phyloP scores from a whole-genome alignment of 2,797 vertebrate species.

The Aulostomus chinensis region DNA sequence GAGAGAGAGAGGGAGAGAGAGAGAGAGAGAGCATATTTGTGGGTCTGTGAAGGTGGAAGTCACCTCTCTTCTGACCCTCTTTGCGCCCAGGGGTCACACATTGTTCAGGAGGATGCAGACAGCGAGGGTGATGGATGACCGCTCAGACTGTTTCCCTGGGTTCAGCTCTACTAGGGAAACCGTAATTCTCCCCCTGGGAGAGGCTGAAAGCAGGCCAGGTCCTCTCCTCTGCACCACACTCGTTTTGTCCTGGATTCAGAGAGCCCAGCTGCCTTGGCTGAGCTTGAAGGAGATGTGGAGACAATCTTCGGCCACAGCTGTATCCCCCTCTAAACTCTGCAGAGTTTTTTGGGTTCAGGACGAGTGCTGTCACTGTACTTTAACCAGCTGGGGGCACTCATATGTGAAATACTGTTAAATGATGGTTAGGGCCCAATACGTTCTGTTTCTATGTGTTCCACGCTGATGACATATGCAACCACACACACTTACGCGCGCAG shows the following conservation, averaged over 20 bases:
- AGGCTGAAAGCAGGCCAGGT: slow-evolving; percentile 41
- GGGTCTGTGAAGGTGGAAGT: slow-evolving; percentile 62
- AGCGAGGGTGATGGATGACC: slow-evolving; percentile 69
- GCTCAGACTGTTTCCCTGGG: slow-evolving; percentile 66
- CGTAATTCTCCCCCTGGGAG: slow-evolving; percentile 69
- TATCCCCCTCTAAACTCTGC: slow-evolving; percentile 34
- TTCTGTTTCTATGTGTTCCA: too few species aligned
- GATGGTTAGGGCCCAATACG: too few species aligned
- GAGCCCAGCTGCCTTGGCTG: slow-evolving; percentile 45
- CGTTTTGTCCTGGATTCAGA: slow-evolving; percentile 53
- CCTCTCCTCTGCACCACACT: slow-evolving; percentile 19
- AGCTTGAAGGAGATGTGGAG: slow-evolving; percentile 36
- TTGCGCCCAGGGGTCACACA: slow-evolving; percentile 68
- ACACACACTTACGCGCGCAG: too few species aligned
- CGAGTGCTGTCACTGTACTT: neutral
- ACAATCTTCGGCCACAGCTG: slow-evolving; percentile 61
- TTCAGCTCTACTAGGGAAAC: slow-evolving; percentile 67
- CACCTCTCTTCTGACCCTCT: slow-evolving; percentile 68
- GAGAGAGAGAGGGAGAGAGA: too few species aligned
- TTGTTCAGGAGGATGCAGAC: slow-evolving; percentile 79
- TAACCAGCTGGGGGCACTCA: too few species aligned
- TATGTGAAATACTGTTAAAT: too few species aligned
- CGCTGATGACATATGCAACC: too few species aligned
- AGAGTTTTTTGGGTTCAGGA: neutral
- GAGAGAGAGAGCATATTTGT: slow-evolving; percentile 15